Evolutionary conservation across 2,888 invertebrate genomes (phyloP).

Genomic region (Eurytoma californica): DNA sequence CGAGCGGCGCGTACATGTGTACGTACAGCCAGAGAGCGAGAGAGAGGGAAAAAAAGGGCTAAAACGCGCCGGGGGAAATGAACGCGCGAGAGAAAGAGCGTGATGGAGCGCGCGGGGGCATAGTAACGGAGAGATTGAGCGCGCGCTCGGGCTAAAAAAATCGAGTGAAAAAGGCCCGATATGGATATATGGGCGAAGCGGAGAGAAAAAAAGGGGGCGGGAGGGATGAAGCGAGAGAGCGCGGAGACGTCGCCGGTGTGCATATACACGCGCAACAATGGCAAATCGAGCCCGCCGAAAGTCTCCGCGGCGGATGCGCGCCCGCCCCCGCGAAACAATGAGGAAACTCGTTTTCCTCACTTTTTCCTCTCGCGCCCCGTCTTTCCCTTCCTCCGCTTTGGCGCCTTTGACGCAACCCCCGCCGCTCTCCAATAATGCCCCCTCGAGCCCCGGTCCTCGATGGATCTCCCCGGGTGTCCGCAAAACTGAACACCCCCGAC

Average conservation of each 20-base stretch:
- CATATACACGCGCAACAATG: slow-evolving; percentile 59
- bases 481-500: neutral
- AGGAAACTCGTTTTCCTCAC: slow-evolving; percentile 48
- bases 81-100: slow-evolving; percentile 32
- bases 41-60: slow-evolving; percentile 27
- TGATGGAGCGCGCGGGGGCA: slow-evolving; percentile 5
- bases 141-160: slow-evolving; percentile 45
- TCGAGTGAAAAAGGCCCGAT: slow-evolving; percentile 47
- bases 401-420: neutral
- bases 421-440: slow-evolving; percentile 1
- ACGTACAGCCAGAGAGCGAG: neutral
- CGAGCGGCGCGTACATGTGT: neutral
- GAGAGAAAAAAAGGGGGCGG: slow-evolving; percentile 28
- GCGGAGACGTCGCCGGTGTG: slow-evolving; percentile 62
- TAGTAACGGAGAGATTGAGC: slow-evolving; percentile 31
- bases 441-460: neutral
- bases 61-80: slow-evolving; percentile 34
- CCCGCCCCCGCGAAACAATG: slow-evolving; percentile 59
- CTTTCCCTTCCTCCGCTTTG: neutral
- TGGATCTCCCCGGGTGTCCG: neutral
- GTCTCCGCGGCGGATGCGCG: slow-evolving; percentile 61
- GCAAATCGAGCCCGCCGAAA: slow-evolving; percentile 70
- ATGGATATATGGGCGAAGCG: slow-evolving; percentile 27
- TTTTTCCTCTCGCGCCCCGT: neutral
- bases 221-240: slow-evolving; percentile 37